These are phyloP conservation scores for Dolichotis patagonum DNA, from an alignment of 2,113 vertebrate genomes.

Conservation along the genomic window DNA sequence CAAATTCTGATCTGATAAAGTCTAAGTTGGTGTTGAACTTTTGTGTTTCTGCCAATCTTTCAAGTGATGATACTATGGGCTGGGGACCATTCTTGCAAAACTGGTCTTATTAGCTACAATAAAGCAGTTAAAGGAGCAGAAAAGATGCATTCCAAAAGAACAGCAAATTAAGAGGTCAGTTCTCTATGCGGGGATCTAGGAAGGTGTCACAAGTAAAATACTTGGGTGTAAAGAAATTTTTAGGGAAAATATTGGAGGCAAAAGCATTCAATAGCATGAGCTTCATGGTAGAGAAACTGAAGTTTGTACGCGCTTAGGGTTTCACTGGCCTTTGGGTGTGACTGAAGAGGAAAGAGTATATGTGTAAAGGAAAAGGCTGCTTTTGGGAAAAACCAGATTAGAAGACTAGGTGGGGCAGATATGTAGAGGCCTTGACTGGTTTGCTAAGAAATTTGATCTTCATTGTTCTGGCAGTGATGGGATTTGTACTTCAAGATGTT, in stretches of 20 bases:
- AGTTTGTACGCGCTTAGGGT: neutral
- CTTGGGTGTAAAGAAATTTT: neutral
- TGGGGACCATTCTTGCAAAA: neutral
- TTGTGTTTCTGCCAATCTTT: neutral
- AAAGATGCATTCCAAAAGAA: neutral
- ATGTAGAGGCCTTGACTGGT: neutral
- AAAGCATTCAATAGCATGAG: neutral
- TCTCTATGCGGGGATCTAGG: neutral
- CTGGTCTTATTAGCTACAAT: neutral
- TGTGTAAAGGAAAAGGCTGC: neutral
- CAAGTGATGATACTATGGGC: neutral
- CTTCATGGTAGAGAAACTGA: neutral
- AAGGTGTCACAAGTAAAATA: neutral
- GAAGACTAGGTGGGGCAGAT: neutral
- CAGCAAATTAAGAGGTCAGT: neutral
- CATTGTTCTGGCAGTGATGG: neutral
- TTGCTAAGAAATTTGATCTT: neutral
- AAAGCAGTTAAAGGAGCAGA: neutral
- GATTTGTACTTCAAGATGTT: conserved; percentile 2
- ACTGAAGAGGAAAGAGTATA: neutral
- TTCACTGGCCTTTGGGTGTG: no score
- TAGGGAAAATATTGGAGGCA: neutral
- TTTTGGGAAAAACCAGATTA: neutral
- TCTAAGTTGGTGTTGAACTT: neutral
- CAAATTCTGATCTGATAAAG: neutral